Evolutionary conservation across 2,797 vertebrate species (phyloP).

Genomic region (Bufotes viridis): DNA sequence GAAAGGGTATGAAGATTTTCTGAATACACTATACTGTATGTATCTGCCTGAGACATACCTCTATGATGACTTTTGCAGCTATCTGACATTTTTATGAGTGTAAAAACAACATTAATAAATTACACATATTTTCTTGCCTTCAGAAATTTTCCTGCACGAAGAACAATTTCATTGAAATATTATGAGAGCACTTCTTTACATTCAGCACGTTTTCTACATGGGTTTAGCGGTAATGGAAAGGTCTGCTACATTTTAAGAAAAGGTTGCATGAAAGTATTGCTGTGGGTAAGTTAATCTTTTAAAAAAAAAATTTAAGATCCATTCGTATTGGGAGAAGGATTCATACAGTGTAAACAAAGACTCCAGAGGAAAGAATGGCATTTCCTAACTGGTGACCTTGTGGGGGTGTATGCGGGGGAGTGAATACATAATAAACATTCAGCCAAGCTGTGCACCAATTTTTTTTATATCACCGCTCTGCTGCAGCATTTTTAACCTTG

Average conservation of each 20-base stretch:
- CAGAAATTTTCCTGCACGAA: constrained; percentile 1
- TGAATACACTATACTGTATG: no score
- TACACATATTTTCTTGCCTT: background rate
- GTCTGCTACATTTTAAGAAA: background rate
- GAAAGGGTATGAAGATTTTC: no score
- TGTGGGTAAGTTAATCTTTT: constrained; percentile 44
- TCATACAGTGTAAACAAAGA: constrained; percentile 60
- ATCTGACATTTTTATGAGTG: background rate
- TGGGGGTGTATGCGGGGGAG: constrained; percentile 52
- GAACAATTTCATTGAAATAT: background rate
- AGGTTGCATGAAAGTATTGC: constrained; percentile 2
- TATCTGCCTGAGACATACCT: no score
- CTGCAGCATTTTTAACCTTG: constrained; percentile 51
- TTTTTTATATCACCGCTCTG: constrained; percentile 45
- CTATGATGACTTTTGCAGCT: background rate
- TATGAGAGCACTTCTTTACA: background rate
- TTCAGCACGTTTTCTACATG: background rate
- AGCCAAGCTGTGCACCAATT: constrained; percentile 52
- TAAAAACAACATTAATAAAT: constrained; percentile 7
- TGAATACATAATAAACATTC: constrained; percentile 44
- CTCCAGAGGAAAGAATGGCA: constrained; percentile 56
- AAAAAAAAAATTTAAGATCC: constrained; percentile 11
- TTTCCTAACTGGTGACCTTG: constrained; percentile 60
- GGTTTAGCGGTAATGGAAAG: background rate
- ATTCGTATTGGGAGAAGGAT: constrained; percentile 41